phyloP scores from a whole-genome alignment of 1,140 invertebrate species.

The Akabosia matsudoensis region DNA sequence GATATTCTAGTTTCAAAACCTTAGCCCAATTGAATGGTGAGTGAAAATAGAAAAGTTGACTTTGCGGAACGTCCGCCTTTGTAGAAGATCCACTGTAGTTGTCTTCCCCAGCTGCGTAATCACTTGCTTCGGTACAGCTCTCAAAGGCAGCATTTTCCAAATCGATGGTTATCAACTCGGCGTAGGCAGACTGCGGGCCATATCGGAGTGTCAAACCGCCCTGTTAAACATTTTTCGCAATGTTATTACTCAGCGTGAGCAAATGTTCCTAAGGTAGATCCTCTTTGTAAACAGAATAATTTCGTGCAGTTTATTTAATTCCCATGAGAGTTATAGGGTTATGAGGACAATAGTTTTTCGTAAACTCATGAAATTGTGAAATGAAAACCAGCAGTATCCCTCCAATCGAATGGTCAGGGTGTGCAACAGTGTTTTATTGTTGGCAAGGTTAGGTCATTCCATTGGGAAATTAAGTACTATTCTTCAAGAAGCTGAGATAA shows the following conservation, averaged over 20 bases:
- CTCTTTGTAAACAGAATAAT: too few species aligned
- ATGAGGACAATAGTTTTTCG: too few species aligned
- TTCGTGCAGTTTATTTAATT: too few species aligned
- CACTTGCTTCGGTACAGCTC: constrained; percentile 46
- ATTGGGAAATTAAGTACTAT: not conserved
- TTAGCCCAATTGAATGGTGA: constrained; percentile 40
- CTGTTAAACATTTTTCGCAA: constrained; percentile 19
- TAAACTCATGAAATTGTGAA: too few species aligned
- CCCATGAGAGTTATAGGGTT: too few species aligned
- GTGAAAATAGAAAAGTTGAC: constrained; percentile 46
- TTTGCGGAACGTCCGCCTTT: constrained; percentile 25
- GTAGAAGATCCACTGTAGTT: not conserved
- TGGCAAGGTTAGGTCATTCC: not conserved
- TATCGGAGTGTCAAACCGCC: constrained; percentile 36
- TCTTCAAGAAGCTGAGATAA: not conserved
- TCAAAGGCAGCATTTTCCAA: constrained; percentile 36
- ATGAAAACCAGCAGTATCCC: too few species aligned
- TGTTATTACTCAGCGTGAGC: too few species aligned
- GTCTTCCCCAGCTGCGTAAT: constrained; percentile 51
- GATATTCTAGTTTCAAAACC: constrained; percentile 41
- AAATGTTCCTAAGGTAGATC: too few species aligned
- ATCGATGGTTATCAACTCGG: constrained; percentile 45
- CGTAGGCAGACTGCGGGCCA: constrained; percentile 31
- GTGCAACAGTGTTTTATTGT: not conserved
- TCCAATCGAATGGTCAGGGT: too few species aligned